Percentiles rank a stretch among this genome's conserved stretches.
Conservation (phyloP, 1,140 invertebrate genomes). For the Zaprionus ghesquierei region DNA sequence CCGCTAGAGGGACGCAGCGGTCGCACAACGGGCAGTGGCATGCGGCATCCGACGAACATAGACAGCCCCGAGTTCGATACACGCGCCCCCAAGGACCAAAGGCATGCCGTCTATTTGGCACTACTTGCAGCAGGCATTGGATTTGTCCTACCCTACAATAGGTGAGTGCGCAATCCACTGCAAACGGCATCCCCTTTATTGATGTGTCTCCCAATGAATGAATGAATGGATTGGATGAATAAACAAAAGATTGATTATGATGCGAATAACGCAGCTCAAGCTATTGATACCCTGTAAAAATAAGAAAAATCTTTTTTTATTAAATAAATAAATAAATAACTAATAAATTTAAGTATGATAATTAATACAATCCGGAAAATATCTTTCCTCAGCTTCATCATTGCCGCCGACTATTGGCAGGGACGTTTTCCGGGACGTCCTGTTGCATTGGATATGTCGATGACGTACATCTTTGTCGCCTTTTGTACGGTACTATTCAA, state of each 20-base stretch:
- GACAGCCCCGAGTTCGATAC: slow-evolving; percentile 79
- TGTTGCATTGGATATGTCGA: slow-evolving; percentile 95
- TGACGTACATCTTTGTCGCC: slow-evolving; percentile 93
- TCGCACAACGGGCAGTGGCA: slow-evolving; percentile 31
- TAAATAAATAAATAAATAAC: too few species aligned
- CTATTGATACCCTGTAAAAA: not conserved
- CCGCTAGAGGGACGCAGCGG: slow-evolving; percentile 66
- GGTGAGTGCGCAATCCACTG: slow-evolving; percentile 83
- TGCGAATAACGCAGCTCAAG: not conserved
- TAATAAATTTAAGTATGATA: too few species aligned
- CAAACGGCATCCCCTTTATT: not conserved
- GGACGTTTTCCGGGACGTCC: slow-evolving; percentile 90
- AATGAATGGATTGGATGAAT: not conserved
- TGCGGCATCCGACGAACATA: slow-evolving; percentile 64
- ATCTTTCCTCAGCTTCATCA: slow-evolving; percentile 87
- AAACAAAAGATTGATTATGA: slow-evolving; percentile 3
- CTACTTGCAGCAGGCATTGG: slow-evolving; percentile 93
- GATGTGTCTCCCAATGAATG: not conserved
- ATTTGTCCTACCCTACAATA: slow-evolving; percentile 95
- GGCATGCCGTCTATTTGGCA: slow-evolving; percentile 90
- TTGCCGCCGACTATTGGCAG: slow-evolving; percentile 95
- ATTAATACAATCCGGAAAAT: not conserved
- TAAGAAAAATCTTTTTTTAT: too few species aligned
- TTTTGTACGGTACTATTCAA: slow-evolving; percentile 93
- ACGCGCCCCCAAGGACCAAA: slow-evolving; percentile 87